These are phyloP conservation scores for Ectropis grisescens DNA, from an alignment of 1,140 invertebrate genomes.

Conservation along the genomic window DNA sequence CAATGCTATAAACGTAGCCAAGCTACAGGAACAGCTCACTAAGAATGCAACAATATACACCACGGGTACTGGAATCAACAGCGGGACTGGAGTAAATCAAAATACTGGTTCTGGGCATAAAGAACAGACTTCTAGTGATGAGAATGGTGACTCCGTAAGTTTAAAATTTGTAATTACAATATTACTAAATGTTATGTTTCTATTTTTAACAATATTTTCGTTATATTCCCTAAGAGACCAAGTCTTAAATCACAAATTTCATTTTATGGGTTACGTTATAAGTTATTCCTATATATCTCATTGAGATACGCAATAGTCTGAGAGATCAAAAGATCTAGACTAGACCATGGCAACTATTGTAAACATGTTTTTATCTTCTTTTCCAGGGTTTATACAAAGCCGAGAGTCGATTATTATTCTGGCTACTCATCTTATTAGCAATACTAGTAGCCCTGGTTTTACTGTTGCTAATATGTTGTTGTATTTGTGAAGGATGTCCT, in stretches of 20 bases:
- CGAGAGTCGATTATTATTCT: conserved; percentile 80
- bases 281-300: too few species aligned
- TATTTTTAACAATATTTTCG: too few species aligned
- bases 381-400: conserved; percentile 78
- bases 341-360: too few species aligned
- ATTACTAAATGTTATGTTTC: too few species aligned
- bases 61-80: conserved; percentile 14
- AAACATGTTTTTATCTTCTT: conserved; percentile 20
- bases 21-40: conserved; percentile 74
- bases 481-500: conserved; percentile 85
- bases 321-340: too few species aligned
- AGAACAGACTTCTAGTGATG: conserved; percentile 29
- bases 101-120: conserved; percentile 17
- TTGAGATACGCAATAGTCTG: too few species aligned
- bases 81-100: conserved; percentile 4
- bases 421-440: conserved; percentile 82
- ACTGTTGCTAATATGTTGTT: conserved; percentile 81
- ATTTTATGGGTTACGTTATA: too few species aligned
- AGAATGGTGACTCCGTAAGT: conserved; percentile 45
- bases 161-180: too few species aligned
- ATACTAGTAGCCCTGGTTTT: conserved; percentile 80
- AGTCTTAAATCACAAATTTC: too few species aligned
- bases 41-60: conserved; percentile 67
- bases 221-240: too few species aligned
- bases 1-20: conserved; percentile 77